Evolutionary conservation across 2,888 invertebrate species (phyloP), one percentile per base, ranked within the genome.

Genomic region (Cryptus viduatorius): DNA sequence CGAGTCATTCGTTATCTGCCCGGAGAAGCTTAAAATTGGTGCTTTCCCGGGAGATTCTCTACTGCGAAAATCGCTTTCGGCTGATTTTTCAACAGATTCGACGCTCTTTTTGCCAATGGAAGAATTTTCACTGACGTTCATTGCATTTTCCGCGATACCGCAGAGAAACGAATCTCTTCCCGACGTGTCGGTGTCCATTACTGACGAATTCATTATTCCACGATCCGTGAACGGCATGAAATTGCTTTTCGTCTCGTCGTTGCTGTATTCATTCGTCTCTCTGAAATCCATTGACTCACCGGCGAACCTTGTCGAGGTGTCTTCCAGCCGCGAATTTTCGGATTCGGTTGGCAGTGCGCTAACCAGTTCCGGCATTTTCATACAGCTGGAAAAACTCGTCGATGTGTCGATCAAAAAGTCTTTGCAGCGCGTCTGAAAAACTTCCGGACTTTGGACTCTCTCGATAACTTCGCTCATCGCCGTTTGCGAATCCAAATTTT

Each of bases 251-350:
- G 53, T 12, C 1, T 48, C 71, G 42, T 64, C 50, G 3, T 37
- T 37, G 7, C 67, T 75, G 31, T 78, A 84, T 16, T 84, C 84
- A 78, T 78, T 85, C 31, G 82, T 86, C n/a, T 83, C 87, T 29
- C 69, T 76, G 42, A 85, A 85, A 16, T 85, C 85, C 85, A 85
- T 85, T n/a, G 83, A 87, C 19, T 83, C 87, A 48, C 83, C 80
- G 12, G 86, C 87, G 37, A 87, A 86, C 48, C 83, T 82, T 7
- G 87, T 87, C 16, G 79, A 86, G 0, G 83, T 86, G 31, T 87
- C 87, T 4, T 84, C 82, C 14, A 81, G 79, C 1, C 42, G 59
- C 3, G 85, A 83, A 1, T 50, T 56, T 64, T 82, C 85, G 0
- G 78, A 82, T 29, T 85, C 83, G 24, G 53, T 69, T 1, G 83